phyloP scores from a whole-genome alignment of 1,140 invertebrate genomes.

The Berghia stephanieae region DNA sequence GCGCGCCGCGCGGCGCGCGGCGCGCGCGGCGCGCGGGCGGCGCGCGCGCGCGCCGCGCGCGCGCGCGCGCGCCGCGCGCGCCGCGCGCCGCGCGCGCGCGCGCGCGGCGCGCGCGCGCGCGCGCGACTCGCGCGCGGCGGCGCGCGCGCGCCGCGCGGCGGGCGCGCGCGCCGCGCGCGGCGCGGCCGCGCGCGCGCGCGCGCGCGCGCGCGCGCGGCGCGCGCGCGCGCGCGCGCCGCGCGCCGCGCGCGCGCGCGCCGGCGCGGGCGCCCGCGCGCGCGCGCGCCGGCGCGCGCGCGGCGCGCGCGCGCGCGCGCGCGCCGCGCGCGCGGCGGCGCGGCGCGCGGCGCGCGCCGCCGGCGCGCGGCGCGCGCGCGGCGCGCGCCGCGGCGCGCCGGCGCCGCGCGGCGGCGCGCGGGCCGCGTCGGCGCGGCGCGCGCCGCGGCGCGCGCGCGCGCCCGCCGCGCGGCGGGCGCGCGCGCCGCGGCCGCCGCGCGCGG shows the following conservation, averaged over 20 bases:
- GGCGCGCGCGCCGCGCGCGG: not conserved
- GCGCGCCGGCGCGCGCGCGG: not conserved
- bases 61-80: not conserved
- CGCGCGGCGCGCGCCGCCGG: constrained; percentile 23
- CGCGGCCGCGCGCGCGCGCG: not conserved
- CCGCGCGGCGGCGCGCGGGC: not conserved
- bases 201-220: not conserved
- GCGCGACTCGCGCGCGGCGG: not conserved
- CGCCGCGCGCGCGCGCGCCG: not conserved
- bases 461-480: not conserved
- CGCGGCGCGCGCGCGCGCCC: not conserved
- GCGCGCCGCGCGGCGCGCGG: not conserved
- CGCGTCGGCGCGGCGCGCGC: not conserved
- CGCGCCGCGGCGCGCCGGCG: not conserved
- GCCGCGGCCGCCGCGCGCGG: not conserved
- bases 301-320: not conserved
- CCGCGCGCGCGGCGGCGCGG: constrained; percentile 15
- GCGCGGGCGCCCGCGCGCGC: not conserved
- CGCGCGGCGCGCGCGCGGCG: constrained; percentile 19
- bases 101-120: not conserved
- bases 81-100: not conserved
- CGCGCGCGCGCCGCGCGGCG: not conserved
- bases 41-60: not conserved
- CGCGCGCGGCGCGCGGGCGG: not conserved
- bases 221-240: not conserved